phyloP scores from a whole-genome alignment of 2,888 invertebrate genomes.

The Syrista parreyssii region DNA sequence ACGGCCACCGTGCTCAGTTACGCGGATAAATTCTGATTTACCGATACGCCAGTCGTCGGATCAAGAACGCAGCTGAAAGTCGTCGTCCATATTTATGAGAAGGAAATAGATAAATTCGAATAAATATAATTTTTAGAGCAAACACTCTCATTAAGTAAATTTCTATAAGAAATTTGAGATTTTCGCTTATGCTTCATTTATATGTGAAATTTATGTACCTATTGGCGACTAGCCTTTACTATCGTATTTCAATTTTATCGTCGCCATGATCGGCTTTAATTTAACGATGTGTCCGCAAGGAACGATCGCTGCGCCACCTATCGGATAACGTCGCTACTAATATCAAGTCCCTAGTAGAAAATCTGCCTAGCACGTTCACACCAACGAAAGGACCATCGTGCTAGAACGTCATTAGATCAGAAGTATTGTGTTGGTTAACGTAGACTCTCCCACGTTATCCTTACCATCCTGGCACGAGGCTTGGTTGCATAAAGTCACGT shows the following conservation, averaged over 20 bases:
- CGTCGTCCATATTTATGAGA: not conserved
- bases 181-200: too few relatives aligned
- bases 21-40: not conserved
- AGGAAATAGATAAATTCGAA: too few relatives aligned
- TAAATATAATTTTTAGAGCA: too few relatives aligned
- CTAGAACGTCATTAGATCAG: not conserved
- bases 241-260: too few relatives aligned
- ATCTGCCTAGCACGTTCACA: not conserved
- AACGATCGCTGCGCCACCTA: not conserved
- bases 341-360: not conserved
- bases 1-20: not conserved
- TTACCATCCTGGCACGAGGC: constrained; percentile 29
- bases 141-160: too few relatives aligned
- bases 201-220: too few relatives aligned
- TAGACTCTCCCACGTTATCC: constrained; percentile 41
- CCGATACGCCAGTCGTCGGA: not conserved
- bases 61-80: not conserved
- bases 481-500: constrained; percentile 49
- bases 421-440: not conserved
- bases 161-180: too few relatives aligned
- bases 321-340: not conserved
- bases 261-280: too few relatives aligned
- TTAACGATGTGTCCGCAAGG: too few relatives aligned
- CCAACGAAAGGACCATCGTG: constrained; percentile 1
- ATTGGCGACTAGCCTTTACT: too few relatives aligned